Base-by-base conservation (phyloP, 2,888 invertebrate species). In the Agonopterix heracliana region DNA sequence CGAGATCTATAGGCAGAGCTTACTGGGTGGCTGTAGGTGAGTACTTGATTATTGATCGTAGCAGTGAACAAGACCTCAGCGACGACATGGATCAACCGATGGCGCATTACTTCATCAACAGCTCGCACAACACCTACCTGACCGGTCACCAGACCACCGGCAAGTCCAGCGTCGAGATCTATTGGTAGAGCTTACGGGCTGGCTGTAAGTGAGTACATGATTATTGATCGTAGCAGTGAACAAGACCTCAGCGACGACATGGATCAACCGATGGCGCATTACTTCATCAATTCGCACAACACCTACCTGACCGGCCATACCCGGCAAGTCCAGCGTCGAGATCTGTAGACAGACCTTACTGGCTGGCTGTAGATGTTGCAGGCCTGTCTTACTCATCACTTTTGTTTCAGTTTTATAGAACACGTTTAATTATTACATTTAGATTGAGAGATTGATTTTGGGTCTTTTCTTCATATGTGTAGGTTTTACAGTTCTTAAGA, bases 231-330 rank as follows among this genome's bases (percentile, higher is more conserved):
- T 98, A 76, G 95, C 98, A 41, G 90, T 93, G 42, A 95, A 93
- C 67, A 96, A 96, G 98, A 98, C 81, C 90, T 98, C 53, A 94
- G 94, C 69, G 95, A 96, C 71, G 98, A 98, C 77, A 98, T 98
- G 98, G 96, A 97, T 71, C 98, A 98, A 73, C 96, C 98, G 2
- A 78, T 98, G 64, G 93, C 96, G 44, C 98, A 98, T 86, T 98
- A 98, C 89, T 98, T 98, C 90, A 98, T 98, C 84, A 98, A 98
- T 59, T 98, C 98, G 48, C 98, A 98, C 87, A 98, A 98, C 78
- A 98, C 98, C 47, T 98, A 98, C 92, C n/a, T 98, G 71, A 97
- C 96, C 55, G 98, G 98, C 26, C 98, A 90, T 98, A 70, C 98
- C 98, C 41, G 98, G 98, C 64, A 96, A 94, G 82, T 97, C n/a